Evolutionary conservation across 2,113 vertebrate genomes (phyloP), one percentile per base, ranked within the genome.

Genomic region (Tachycineta bicolor): DNA sequence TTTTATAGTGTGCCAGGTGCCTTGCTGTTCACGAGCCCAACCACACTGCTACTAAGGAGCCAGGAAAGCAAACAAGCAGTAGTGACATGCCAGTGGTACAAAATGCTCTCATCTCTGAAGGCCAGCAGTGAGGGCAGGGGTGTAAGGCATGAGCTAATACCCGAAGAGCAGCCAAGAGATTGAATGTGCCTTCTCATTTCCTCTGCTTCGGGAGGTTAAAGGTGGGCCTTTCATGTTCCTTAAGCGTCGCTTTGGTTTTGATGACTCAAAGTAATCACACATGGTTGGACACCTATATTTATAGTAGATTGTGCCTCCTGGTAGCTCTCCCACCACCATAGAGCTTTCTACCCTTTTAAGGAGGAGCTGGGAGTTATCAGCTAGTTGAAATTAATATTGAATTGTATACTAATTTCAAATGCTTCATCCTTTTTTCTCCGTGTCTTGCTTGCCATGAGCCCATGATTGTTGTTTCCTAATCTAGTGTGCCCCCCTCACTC

Each of bases 121-220:
- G 75, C 80, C 82, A 71, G 94, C 84, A 77, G 67, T 2, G 31
- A 91, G 68, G 76, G 68, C 89, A 86, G 77, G 56, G 81, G 39
- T 1, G 24, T 78, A 31, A 13, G 28, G 73, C 67, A 67, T 92
- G 90, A 97, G 75, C 92, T 95, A 95, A 94, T 81, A 64, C 8
- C 65, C 69, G 0, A 96, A 79, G 1, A 1, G 46, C 92, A 94
- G 91, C 94, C 94, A 94, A 95, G 80, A 89, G 50, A 24, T 44
- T 93, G 86, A 91, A 75, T 26, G 84, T 4, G 31, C 67, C 49
- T 59, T 75, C 93, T 97, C 88, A 89, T 95, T 97, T 97, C 86
- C 91, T 95, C 80, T 87, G n/a, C 78, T 95, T 78, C 1, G 0
- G 28, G 69, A 90, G 91, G 87, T 90, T 93, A 93, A 95, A 94